phyloP scores from a whole-genome alignment of 2,888 invertebrate genomes.

The Drosophila lutescens region DNA sequence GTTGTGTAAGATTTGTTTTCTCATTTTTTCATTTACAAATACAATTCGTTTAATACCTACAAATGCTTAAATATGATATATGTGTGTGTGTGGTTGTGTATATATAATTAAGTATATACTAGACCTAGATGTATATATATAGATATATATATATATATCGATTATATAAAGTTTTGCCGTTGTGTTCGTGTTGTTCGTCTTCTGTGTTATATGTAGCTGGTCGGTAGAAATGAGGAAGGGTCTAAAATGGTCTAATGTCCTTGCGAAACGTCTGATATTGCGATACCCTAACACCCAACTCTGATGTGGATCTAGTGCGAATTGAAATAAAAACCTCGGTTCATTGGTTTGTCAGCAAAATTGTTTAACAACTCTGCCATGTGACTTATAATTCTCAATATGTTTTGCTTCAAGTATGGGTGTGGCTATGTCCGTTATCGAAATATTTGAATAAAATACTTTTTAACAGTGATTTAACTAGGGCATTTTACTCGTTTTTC shows the following conservation, averaged over 20 bases:
- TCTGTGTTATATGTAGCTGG: constrained; percentile 13
- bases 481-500: constrained; percentile 1
- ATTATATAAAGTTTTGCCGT: constrained; percentile 38
- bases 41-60: constrained; percentile 75
- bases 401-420: neutral
- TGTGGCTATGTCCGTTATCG: neutral
- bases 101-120: constrained; percentile 41
- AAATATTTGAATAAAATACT: constrained; percentile 2
- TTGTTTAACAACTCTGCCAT: constrained; percentile 37
- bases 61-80: constrained; percentile 68
- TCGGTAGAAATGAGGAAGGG: neutral
- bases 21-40: constrained; percentile 61
- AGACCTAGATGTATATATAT: constrained; percentile 37
- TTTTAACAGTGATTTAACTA: constrained; percentile 2
- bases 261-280: constrained; percentile 1
- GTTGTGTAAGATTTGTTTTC: constrained; percentile 27
- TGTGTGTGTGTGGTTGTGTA: constrained; percentile 13
- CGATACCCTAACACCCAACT: neutral
- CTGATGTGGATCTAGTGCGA: neutral
- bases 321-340: constrained; percentile 5
- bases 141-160: constrained; percentile 39
- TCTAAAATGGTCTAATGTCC: neutral
- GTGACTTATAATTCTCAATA: neutral
- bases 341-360: constrained; percentile 16
- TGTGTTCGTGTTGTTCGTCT: constrained; percentile 23